phyloP scores from a whole-genome alignment of 1,140 invertebrate genomes.

The Drosophila saltans region DNA sequence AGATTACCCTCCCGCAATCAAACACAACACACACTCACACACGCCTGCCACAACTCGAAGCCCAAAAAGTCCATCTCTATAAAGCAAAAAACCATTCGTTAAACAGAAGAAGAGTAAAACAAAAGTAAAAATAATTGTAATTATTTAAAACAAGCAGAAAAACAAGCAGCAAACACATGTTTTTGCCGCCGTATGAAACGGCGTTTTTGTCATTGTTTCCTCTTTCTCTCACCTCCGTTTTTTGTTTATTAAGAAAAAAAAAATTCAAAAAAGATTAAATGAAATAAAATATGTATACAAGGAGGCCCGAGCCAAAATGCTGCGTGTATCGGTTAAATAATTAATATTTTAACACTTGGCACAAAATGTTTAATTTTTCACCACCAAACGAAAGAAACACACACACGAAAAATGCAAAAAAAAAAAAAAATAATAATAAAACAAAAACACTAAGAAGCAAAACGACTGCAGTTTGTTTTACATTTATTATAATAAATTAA shows the following conservation, averaged over 20 bases:
- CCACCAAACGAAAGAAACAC: constrained; percentile 33
- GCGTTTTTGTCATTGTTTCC: constrained; percentile 11
- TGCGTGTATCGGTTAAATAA: constrained; percentile 81
- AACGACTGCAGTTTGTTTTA: constrained; percentile 67
- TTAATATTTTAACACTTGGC: constrained; percentile 79
- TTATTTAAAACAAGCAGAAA: constrained; percentile 69
- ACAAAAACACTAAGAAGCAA: constrained; percentile 36
- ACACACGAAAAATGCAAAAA: constrained; percentile 7
- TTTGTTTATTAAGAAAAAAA: constrained; percentile 56
- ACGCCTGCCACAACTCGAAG: background rate
- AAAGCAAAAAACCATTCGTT: constrained; percentile 72
- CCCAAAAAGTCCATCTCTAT: constrained; percentile 15
- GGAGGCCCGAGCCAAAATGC: constrained; percentile 69
- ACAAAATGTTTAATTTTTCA: constrained; percentile 64
- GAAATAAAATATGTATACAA: constrained; percentile 80
- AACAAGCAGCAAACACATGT: constrained; percentile 75
- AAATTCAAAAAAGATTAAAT: constrained; percentile 53
- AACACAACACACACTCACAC: no score
- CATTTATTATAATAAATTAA: constrained; percentile 82
- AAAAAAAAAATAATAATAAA: constrained; percentile 18
- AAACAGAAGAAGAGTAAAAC: constrained; percentile 43
- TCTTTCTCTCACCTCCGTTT: background rate
- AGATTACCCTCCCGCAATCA: background rate
- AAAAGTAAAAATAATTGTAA: constrained; percentile 35
- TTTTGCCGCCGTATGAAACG: constrained; percentile 39